Evolutionary conservation across 2,797 vertebrate species (phyloP), one percentile per base, ranked within the genome.

Genomic region (Monodelphis domestica): DNA sequence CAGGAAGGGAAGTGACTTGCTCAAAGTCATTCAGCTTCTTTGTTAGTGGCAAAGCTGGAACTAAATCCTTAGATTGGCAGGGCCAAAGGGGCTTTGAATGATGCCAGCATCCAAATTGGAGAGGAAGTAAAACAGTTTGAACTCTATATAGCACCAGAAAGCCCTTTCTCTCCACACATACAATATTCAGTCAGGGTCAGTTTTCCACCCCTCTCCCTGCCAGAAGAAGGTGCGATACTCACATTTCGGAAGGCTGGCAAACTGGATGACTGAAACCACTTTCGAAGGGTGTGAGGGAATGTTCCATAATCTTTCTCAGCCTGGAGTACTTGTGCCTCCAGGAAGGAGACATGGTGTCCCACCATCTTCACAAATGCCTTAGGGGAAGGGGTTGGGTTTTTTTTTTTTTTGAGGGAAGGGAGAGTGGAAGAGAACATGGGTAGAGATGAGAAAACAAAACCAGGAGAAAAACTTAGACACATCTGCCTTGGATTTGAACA

Each of bases 361-460:
- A 98, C 97, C 98, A 98, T 98, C 97, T 97, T 97, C 92, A 98
- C 95, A 91, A 98, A 98, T 12, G 96, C 97, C 2, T 1, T n/a
- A 91, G 4, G 70, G 63, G 33, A 89, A 17, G 92, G 5, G 28
- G 21, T 55, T 4, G 33, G 33, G 12, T 5, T 33, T 63, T 63
- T 63, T 59, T 9, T 70, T 12, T 59, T 59, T 59, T 1, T n/a
- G 91, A 5, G 84, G 78, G 38, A 59, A 7, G 3, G 1, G 26
- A 29, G 51, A 50, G 2, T 0, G 2, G 2, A 88, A 91, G 0
- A 57, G 70, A 84, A 84, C 21, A 84, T 26, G 70, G 70, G 21
- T 78, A 84, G 21, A 45, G 70, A 45, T 2, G 10, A 45, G 38
- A 84, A 96, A 53, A 53, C 51, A 96, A 92, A 15, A 84, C 1